Evolutionary conservation across 1,140 invertebrate species (phyloP), one percentile per base, ranked within the genome.

Genomic region (Hyphantria cunea): DNA sequence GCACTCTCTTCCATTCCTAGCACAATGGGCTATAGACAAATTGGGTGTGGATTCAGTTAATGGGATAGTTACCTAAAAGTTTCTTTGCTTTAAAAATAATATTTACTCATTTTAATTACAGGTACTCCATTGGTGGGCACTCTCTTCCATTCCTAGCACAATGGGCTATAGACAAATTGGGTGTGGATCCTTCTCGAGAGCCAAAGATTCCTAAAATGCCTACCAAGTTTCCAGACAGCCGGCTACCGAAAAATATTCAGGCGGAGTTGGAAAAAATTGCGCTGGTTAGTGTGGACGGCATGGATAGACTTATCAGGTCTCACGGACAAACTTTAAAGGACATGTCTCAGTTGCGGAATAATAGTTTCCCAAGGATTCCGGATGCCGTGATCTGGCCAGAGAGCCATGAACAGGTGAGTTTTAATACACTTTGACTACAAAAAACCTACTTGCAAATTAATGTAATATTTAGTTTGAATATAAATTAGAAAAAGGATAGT

Each of bases 321-420:
- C 98, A 99, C 89, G 98, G 98, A 6, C 97, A 99, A 82, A 99
- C 98, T 0, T 86, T 99, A 8, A 94, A 97, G 69, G 98, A 99
- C 80, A 96, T 99, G 60, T 95, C 95, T 72, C 90, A 93, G 6
- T 80, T 99, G 34, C 92, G 96, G 77, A 84, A 92, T 41, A 94
- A 95, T 49, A 93, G 84, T 45, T 96, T 97, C 77, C 91, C 93
- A 9, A 93, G 98, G 67, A 97, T 99, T 82, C 98, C 98, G 0
- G 98, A 99, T 81, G 76, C 99, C 6, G 96, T 99, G 0, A 91
- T 98, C 0, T 99, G 98, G 98, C 98, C 98, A 32, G 93, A 92
- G 15, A 93, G 90, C 74, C 97, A 99, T 81, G 93, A 95, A 11
- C 94, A 98, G 71, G 97, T 98, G 9, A 60, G 63, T 15, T 31